Base-by-base conservation (phyloP, 2,888 invertebrate species). In the Mythimna loreyi region DNA sequence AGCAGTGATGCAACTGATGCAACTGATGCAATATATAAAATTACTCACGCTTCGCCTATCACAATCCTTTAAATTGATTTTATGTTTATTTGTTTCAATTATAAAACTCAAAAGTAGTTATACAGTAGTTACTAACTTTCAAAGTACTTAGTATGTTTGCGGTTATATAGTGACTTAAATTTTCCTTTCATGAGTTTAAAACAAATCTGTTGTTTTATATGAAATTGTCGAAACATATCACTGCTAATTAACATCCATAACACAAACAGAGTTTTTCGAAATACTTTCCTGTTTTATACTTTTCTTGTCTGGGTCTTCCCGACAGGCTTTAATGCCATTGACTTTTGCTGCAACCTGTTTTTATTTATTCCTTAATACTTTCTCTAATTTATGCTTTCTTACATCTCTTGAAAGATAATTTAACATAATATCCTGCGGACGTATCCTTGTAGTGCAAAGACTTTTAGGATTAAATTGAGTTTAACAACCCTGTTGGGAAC, bases 291-390 rank as follows among this genome's bases (percentile, higher is more conserved):
- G 25, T 21, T 21, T 43, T 21, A 11, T 2, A 11, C 2, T 6
- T 5, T 67, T 2, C 0, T 1, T 21, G 13, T 19, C 2, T 6
- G 28, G 7, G 7, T 7, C 19, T 49, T 57, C 7, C 21, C 21
- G 28, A 47, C 19, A n/a, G 23, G 9, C n/a, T 13, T n/a, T 67
- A 28, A 70, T 58, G 23, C n/a, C 11, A 30, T 49, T 36, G 36
- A 69, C 19, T n/a, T 19, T 19, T 36, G 19, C 19, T 36, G 13
- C 0, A 45, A 21, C 6, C 25, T 55, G 13, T 7, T 11, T 8
- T 0, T 49, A 43, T 40, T 52, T 19, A 30, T 30, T 11, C 7
- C 16, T 0, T 67, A 43, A 16, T 25, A 2, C 33, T 30, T 66
- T 3, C 4, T 4, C 23, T 3, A 5, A 52, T 25, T n/a, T 33